phyloP scores from a whole-genome alignment of 2,113 vertebrate species.

The Rhineura floridana region DNA sequence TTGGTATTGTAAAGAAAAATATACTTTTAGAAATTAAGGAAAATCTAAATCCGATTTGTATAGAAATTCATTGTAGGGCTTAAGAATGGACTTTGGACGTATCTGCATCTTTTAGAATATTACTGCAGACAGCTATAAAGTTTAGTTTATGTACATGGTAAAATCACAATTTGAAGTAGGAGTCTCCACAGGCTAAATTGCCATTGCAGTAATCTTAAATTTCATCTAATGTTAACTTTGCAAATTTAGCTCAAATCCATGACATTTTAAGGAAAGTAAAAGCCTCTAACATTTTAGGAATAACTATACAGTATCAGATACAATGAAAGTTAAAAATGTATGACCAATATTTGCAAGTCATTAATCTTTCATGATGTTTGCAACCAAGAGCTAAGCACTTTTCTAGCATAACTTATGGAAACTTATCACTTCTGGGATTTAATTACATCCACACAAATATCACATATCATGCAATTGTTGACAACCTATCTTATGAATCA shows the following conservation, averaged over 20 bases:
- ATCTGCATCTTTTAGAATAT: neutral
- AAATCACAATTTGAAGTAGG: neutral
- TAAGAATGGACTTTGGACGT: neutral
- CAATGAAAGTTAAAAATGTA: neutral
- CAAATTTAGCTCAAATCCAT: too few species aligned
- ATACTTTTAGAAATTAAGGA: neutral
- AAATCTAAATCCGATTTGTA: neutral
- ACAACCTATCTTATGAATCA: neutral
- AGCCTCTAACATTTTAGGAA: neutral
- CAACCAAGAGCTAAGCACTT: neutral
- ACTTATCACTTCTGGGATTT: neutral
- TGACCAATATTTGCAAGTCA: neutral
- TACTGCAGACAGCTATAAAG: neutral
- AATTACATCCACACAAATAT: neutral
- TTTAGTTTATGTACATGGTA: neutral
- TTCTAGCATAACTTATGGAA: neutral
- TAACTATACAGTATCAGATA: neutral
- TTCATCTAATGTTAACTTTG: neutral
- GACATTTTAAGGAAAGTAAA: too few species aligned
- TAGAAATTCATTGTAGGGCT: neutral
- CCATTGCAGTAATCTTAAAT: neutral
- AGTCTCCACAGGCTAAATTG: neutral
- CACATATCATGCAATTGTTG: neutral
- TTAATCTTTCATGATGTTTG: neutral
- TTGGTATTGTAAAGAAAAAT: neutral